Base-by-base conservation (phyloP, 1,140 invertebrate genomes). In the Drosophila guanche region DNA sequence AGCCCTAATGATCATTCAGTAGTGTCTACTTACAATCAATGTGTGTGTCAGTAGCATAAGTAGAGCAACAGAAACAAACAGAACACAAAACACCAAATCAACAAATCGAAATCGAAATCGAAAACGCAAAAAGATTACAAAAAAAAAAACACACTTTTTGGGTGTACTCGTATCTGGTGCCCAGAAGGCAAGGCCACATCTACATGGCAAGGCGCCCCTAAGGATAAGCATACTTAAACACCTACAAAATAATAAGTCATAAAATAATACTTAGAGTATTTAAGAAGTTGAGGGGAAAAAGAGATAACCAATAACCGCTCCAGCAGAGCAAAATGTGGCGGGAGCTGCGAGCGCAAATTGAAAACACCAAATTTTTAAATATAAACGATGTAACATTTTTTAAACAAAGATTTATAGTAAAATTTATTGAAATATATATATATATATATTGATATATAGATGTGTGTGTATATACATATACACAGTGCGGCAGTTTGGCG, bases 361-460 rank as follows among this genome's bases (percentile, higher is more conserved):
- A 84, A 85, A 86, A 86, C 77, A 86, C 83, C 83, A 86, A 86
- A 71, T 67, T 88, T 78, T 86, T 85, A 74, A 76, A 65, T 52
- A 62, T 57, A 61, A 74, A 74, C 41, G 66, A 78, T 77, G 58
- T 79, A 84, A 66, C 50, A 66, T 80, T 89, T 86, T 89, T 85
- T 76, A 80, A 80, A 73, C 58, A 81, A 75, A 79, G 76, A 84
- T 79, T 90, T 85, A 90, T 89, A 90, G 88, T 88, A 75, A 88
- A 90, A 90, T 86, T 88, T 80, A 88, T 78, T 56, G 81, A 79
- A 47, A 74, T 71, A 80, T 63, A 79, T 73, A 65, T 59, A 76
- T 52, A 56, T 42, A 63, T 41, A 42, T 29, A 59, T 57, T 8
- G 14, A 25, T 58, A 58, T 48, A 62, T 62, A 45, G 58, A 60